Percentiles rank a stretch among this genome's conserved stretches.
Evolutionary conservation across 2,888 invertebrate genomes (phyloP).

Genomic region (Diaperis boleti): DNA sequence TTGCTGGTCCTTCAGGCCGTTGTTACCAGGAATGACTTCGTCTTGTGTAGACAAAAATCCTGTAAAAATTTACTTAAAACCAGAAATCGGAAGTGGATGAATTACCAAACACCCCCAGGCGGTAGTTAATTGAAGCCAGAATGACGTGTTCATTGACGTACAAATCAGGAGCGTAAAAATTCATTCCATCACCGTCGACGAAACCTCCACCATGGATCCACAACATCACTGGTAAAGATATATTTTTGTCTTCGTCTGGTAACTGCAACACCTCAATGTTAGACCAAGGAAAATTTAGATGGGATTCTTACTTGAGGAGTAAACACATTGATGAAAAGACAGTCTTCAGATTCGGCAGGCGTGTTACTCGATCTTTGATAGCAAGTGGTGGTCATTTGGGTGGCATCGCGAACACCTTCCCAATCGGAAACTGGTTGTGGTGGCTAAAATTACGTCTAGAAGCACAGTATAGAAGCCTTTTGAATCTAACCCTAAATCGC

Average conservation of each 20-base stretch:
- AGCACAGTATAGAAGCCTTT: background rate
- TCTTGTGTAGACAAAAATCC: conserved; percentile 83
- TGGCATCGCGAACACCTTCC: background rate
- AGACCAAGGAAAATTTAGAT: background rate
- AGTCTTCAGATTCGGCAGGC: conserved; percentile 2
- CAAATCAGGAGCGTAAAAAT: background rate
- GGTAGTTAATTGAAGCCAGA: conserved; percentile 77
- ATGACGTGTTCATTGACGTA: conserved; percentile 76
- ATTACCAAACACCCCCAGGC: conserved; percentile 76
- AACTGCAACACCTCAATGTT: conserved; percentile 1
- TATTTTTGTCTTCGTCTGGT: background rate
- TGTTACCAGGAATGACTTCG: conserved; percentile 75
- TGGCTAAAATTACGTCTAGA: background rate
- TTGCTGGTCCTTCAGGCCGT: conserved; percentile 79
- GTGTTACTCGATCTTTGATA: background rate
- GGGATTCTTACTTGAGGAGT: background rate
- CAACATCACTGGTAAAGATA: background rate
- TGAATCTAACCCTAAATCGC: conserved; percentile 8
- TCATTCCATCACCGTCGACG: background rate
- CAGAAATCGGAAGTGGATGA: too few relatives aligned
- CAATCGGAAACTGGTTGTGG: background rate
- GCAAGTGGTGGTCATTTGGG: background rate
- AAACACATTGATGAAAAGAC: conserved; percentile 6
- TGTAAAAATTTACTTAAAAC: conserved; percentile 50
- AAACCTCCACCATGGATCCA: conserved; percentile 20